Evolutionary conservation across 2,113 vertebrate species (phyloP).

Genomic region (Gobiocypris rarus): DNA sequence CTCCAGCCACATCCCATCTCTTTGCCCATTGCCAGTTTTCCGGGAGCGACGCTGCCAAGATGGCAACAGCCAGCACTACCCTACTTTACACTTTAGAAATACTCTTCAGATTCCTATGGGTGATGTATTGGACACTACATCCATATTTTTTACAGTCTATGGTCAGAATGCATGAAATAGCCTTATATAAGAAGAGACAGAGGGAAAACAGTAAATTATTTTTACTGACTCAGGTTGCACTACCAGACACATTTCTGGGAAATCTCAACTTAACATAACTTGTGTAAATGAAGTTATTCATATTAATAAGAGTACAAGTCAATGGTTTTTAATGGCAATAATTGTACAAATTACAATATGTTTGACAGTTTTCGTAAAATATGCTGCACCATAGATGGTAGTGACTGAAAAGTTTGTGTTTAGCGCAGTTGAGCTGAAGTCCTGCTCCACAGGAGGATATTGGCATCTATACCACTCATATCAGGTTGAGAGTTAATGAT

Average conservation of each 20-base stretch:
- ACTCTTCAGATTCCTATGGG: too few relatives aligned
- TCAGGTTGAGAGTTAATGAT: not conserved
- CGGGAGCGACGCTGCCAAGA: too few relatives aligned
- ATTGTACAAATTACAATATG: conserved; percentile 30
- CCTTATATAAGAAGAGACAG: not conserved
- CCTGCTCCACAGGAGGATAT: conserved; percentile 23
- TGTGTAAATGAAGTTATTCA: not conserved
- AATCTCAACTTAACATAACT: not conserved
- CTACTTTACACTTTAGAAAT: too few relatives aligned
- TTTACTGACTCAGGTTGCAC: not conserved
- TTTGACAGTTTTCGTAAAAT: conserved; percentile 24
- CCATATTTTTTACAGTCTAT: too few relatives aligned
- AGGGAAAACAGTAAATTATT: not conserved
- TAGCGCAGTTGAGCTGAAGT: not conserved
- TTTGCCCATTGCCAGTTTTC: too few relatives aligned
- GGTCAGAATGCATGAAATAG: too few relatives aligned
- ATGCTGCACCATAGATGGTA: not conserved
- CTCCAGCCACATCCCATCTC: too few relatives aligned
- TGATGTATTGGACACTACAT: too few relatives aligned
- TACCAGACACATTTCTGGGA: not conserved
- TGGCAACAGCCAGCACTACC: too few relatives aligned
- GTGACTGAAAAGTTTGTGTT: conserved; percentile 31
- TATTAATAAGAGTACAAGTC: not conserved
- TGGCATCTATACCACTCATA: conserved; percentile 3
- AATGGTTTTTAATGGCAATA: conserved; percentile 43